These are phyloP conservation scores for Tachina grossa DNA, from an alignment of 2,888 invertebrate species.

Conservation along the genomic window DNA sequence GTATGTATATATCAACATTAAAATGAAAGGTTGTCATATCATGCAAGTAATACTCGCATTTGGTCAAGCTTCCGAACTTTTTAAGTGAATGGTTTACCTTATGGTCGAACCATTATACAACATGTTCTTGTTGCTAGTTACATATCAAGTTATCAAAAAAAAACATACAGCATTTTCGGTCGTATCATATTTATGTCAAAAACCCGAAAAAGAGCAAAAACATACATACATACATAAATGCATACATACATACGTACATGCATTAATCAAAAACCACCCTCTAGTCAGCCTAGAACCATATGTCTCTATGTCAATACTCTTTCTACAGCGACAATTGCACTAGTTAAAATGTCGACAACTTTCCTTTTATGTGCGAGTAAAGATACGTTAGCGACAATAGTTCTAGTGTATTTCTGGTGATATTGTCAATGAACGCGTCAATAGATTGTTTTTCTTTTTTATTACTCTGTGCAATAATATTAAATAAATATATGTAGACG, in stretches of 20 bases:
- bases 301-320: too few relatives aligned
- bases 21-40: constrained; percentile 66
- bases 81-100: constrained; percentile 66
- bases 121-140: constrained; percentile 35
- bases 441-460: too few relatives aligned
- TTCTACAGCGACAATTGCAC: too few relatives aligned
- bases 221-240: background rate
- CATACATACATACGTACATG: too few relatives aligned
- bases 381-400: too few relatives aligned
- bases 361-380: too few relatives aligned
- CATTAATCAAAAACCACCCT: constrained; percentile 25
- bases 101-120: constrained; percentile 57
- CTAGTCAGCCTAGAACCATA: too few relatives aligned
- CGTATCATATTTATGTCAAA: constrained; percentile 28
- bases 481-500: too few relatives aligned
- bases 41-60: constrained; percentile 71
- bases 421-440: too few relatives aligned
- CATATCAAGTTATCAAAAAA: constrained; percentile 58
- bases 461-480: too few relatives aligned
- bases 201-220: background rate
- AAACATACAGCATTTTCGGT: constrained; percentile 40
- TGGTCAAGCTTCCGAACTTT: constrained; percentile 50
- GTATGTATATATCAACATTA: background rate
- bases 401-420: too few relatives aligned
- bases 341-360: too few relatives aligned